phyloP scores from a whole-genome alignment of 2,888 invertebrate genomes.

The Nowickia ferox region DNA sequence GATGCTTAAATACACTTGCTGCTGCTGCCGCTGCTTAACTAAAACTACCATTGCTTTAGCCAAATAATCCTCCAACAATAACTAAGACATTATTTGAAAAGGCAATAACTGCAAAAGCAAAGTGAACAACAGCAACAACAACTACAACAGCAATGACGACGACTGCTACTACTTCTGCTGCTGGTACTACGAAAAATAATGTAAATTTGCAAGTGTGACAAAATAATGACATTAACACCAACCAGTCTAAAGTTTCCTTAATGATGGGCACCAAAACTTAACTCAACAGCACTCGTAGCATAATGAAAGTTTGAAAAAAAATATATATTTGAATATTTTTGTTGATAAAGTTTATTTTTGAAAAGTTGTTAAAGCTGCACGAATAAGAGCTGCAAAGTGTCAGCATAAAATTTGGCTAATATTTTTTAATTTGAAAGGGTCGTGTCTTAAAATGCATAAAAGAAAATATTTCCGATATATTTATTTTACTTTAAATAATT shows the following conservation, averaged over 20 bases:
- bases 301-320: constrained; percentile 14
- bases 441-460: background rate
- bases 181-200: constrained; percentile 33
- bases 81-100: constrained; percentile 50
- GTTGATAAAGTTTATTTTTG: constrained; percentile 1
- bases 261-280: constrained; percentile 53
- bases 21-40: background rate
- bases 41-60: constrained; percentile 43
- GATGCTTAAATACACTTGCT: constrained; percentile 58
- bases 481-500: too few relatives aligned
- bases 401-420: constrained; percentile 46
- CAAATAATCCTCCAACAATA: constrained; percentile 52
- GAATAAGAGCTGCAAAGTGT: constrained; percentile 36
- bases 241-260: constrained; percentile 58
- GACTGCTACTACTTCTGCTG: too few relatives aligned
- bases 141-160: background rate
- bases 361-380: constrained; percentile 1
- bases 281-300: constrained; percentile 22
- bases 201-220: constrained; percentile 64
- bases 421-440: background rate
- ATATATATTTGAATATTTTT: background rate
- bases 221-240: constrained; percentile 66
- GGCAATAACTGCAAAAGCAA: constrained; percentile 40
- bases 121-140: constrained; percentile 2
- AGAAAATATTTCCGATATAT: background rate